Evolutionary conservation across 2,797 vertebrate genomes (phyloP).

Genomic region (Eurystomus glaucurus): DNA sequence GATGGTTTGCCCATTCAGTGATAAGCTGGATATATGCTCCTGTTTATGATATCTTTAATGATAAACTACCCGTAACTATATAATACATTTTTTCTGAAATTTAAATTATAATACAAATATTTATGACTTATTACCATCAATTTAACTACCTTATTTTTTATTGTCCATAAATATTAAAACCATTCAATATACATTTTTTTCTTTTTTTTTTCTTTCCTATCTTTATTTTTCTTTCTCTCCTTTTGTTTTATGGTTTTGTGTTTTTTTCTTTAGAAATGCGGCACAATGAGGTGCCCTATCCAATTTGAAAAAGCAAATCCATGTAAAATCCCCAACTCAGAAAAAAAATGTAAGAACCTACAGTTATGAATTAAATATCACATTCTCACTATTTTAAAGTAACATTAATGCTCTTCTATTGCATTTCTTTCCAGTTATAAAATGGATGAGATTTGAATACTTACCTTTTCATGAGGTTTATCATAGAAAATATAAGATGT

Average conservation of each 20-base stretch:
- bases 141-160: not conserved
- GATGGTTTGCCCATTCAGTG: not conserved
- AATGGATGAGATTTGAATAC: not conserved
- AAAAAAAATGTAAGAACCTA: not conserved
- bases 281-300: not conserved
- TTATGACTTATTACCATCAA: not conserved
- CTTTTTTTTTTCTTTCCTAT: not conserved
- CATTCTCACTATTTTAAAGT: not conserved
- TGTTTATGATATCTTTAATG: not conserved
- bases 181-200: fast-evolving
- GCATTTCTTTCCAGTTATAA: not conserved
- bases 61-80: not conserved
- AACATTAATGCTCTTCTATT: not conserved
- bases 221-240: not conserved
- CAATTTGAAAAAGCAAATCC: not conserved
- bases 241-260: not conserved
- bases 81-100: not conserved
- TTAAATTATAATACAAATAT: not conserved
- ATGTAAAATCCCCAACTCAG: not conserved
- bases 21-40: not conserved
- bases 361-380: not conserved
- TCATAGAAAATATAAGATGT: not conserved
- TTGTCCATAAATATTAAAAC: not conserved
- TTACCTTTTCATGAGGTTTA: not conserved
- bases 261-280: not conserved